A percentile compares a stretch with the other conserved stretches of the same genome.
These are phyloP conservation scores for Diabrotica virgifera DNA, from an alignment of 1,140 invertebrate genomes.

Conservation along the genomic window DNA sequence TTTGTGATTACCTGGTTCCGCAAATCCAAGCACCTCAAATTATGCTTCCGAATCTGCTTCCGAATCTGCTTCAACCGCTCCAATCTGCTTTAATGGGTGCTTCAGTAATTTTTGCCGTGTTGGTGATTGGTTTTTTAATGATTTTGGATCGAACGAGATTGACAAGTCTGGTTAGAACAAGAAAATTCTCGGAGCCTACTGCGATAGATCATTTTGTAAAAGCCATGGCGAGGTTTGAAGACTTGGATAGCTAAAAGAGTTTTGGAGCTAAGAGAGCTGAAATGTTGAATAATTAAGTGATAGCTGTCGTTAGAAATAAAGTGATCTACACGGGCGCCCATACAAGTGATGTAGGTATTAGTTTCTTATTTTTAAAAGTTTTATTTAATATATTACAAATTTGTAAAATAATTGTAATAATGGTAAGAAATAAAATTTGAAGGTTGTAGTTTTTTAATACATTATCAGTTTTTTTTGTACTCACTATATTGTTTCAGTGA, in stretches of 20 bases:
- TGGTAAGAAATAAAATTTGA: too few species aligned
- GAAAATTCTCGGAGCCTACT: constrained; percentile 5
- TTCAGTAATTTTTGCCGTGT: constrained; percentile 24
- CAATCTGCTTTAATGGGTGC: constrained; percentile 21
- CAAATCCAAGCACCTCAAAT: not conserved
- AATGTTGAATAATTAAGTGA: too few species aligned
- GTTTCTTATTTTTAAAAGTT: too few species aligned
- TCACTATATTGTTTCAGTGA: too few species aligned
- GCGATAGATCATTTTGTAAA: constrained; percentile 4
- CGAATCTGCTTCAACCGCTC: constrained; percentile 9
- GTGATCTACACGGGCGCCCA: too few species aligned
- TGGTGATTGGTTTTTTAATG: constrained; percentile 27
- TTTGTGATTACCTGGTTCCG: constrained; percentile 43
- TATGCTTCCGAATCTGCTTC: constrained; percentile 16
- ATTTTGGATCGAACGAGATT: constrained; percentile 25
- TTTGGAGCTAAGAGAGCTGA: too few species aligned
- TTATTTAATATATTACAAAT: too few species aligned
- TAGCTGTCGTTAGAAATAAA: too few species aligned
- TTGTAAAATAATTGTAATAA: too few species aligned
- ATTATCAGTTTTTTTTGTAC: too few species aligned
- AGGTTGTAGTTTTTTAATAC: too few species aligned
- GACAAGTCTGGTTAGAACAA: constrained; percentile 26
- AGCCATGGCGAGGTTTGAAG: constrained; percentile 13
- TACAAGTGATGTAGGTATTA: too few species aligned
- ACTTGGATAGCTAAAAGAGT: not conserved